phyloP scores from a whole-genome alignment of 2,113 vertebrate species.

The Oophaga pumilio region DNA sequence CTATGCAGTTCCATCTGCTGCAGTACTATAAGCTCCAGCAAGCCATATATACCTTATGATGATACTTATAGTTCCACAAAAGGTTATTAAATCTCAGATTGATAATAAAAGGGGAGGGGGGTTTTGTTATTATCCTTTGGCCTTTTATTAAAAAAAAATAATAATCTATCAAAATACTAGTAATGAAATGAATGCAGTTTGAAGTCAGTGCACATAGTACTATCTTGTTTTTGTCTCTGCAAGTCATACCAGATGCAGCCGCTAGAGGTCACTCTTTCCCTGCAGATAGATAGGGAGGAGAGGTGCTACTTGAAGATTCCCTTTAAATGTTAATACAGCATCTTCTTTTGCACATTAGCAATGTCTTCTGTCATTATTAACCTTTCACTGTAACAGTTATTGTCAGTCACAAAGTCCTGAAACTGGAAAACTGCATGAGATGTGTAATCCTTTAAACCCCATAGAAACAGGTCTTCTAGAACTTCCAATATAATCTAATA shows the following conservation, averaged over 20 bases:
- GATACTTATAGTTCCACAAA: not conserved
- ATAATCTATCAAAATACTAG: not conserved
- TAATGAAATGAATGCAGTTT: not conserved
- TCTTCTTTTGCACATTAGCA: constrained; percentile 18
- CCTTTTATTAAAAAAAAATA: no score
- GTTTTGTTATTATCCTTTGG: not conserved
- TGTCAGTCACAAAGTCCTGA: not conserved
- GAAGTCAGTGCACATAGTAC: not conserved
- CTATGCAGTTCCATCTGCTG: not conserved
- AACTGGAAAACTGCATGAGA: not conserved
- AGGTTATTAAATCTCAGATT: not conserved
- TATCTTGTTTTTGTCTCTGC: no score
- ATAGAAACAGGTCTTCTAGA: not conserved
- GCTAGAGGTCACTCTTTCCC: constrained; percentile 46
- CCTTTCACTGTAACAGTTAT: constrained; percentile 34
- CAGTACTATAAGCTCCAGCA: not conserved
- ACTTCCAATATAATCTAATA: not conserved
- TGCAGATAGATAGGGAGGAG: constrained; percentile 6
- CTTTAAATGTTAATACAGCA: not conserved
- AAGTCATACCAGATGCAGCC: not conserved
- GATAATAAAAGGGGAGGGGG: not conserved
- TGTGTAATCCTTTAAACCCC: not conserved
- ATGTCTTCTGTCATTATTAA: constrained; percentile 36
- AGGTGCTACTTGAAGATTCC: not conserved
- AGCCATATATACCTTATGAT: not conserved